These are phyloP conservation scores for Alcedo quadribrachys DNA, from an alignment of 2,797 vertebrate species.

Conservation along the genomic window DNA sequence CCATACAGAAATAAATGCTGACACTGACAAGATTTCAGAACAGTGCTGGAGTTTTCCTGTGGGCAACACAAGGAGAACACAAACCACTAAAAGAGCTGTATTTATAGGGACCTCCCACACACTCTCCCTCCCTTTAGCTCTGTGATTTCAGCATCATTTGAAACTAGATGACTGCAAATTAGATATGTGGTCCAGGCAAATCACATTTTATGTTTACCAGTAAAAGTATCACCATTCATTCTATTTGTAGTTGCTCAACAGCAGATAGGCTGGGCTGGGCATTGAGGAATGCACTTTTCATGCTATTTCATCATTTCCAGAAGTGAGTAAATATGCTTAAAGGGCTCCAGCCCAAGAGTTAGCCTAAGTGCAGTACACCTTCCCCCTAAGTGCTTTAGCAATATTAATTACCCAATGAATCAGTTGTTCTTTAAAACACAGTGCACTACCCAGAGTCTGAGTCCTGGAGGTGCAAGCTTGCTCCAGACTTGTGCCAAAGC, in stretches of 20 bases:
- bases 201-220: conserved; percentile 22
- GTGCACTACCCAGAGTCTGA: not conserved
- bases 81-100: not conserved
- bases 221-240: conserved; percentile 51
- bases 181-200: conserved; percentile 5
- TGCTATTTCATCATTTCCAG: not conserved
- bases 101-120: not conserved
- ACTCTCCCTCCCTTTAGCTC: not conserved
- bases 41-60: not conserved
- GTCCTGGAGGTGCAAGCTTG: not conserved
- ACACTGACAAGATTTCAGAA: not conserved
- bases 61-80: conserved; percentile 4
- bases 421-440: not conserved
- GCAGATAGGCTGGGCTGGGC: not conserved
- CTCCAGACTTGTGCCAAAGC: not conserved
- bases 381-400: not conserved
- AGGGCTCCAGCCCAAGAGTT: not conserved
- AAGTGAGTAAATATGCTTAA: not conserved
- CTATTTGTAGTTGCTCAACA: conserved; percentile 1
- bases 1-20: not conserved
- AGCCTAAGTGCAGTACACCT: accelerated
- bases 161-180: conserved; percentile 12
- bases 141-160: conserved; percentile 5
- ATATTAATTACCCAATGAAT: not conserved
- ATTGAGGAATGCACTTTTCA: not conserved